Base-by-base conservation (phyloP, 2,888 invertebrate species). In the Hydropsyche betteni region DNA sequence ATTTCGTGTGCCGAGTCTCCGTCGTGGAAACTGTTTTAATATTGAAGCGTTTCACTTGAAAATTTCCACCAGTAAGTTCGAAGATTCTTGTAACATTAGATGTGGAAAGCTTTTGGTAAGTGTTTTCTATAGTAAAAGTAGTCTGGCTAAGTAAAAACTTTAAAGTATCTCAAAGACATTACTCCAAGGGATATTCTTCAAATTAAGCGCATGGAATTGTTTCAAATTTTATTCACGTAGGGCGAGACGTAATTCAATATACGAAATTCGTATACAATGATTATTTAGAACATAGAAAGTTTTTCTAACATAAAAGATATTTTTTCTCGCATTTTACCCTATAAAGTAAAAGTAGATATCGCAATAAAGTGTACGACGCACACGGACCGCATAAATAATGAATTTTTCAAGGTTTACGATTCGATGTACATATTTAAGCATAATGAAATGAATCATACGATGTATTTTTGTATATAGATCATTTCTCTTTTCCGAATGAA, bases 341-440 rank as follows among this genome's bases (percentile, higher is more conserved):
- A 36, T 64, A 64, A 36, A 64, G 36, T 64, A 64, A 64, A 36
- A 64, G 36, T 36, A 64, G 64, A 64, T 36, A 64, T 64, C 34
- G 34, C 64, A 36, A 44, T 36, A 64, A 64, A 64, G 34, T 64
- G 36, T 36, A 64, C 64, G 36, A 8, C 8, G 36, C 34, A 36
- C 64, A 64, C 64, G 64, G n/a, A 36, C 36, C 36, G 64, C 64
- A 64, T 64, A 36, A 64, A 64, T 64, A 64, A 64, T 36, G 64
- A 64, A 64, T 36, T 64, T 64, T 64, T 64, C 64, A 64, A 64
- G 64, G 64, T 64, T 64, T 64, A 16, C 64, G 64, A 33, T 16
- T 64, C 64, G 12, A n/a, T 6, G 64, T 64, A 36, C 33, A 64
- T 64, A 34, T 64, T 64, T 36, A 64, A 64, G 36, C 5, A 34